phyloP scores from a whole-genome alignment of 2,888 invertebrate species.

The Gymnocheta viridis region DNA sequence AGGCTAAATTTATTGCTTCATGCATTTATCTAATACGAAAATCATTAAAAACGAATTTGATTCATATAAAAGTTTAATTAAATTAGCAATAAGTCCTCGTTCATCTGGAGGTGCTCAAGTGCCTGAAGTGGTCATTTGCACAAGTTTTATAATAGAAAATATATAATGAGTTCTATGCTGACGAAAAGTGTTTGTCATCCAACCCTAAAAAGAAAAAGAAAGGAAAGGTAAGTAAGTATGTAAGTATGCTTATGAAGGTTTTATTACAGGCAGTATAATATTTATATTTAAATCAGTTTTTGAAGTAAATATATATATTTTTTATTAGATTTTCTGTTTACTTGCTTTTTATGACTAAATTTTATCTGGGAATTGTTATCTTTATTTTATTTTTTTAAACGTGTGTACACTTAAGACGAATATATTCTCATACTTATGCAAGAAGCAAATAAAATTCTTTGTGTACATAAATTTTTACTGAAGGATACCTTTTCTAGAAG shows the following conservation, averaged over 20 bases:
- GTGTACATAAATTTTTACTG: background rate
- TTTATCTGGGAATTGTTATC: no score
- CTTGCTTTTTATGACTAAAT: background rate
- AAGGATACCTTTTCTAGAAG: background rate
- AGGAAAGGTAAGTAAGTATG: no score
- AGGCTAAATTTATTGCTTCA: no score
- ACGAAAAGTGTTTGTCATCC: slow-evolving; percentile 24
- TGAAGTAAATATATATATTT: background rate
- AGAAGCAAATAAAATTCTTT: background rate
- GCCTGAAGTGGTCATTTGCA: no score
- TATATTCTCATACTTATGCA: background rate
- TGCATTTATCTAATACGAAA: no score
- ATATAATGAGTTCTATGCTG: background rate
- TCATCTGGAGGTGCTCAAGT: no score
- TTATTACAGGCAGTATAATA: background rate
- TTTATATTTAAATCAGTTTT: background rate
- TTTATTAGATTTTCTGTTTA: background rate
- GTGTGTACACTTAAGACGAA: background rate
- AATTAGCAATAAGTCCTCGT: no score
- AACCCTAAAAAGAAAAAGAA: slow-evolving; percentile 11
- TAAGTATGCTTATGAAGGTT: no score
- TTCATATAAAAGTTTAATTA: no score
- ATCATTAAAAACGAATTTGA: no score
- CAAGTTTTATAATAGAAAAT: background rate
- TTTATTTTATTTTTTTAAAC: background rate